These are phyloP conservation scores for Cryptops parisi DNA, from an alignment of 2,888 invertebrate species.

Conservation along the genomic window DNA sequence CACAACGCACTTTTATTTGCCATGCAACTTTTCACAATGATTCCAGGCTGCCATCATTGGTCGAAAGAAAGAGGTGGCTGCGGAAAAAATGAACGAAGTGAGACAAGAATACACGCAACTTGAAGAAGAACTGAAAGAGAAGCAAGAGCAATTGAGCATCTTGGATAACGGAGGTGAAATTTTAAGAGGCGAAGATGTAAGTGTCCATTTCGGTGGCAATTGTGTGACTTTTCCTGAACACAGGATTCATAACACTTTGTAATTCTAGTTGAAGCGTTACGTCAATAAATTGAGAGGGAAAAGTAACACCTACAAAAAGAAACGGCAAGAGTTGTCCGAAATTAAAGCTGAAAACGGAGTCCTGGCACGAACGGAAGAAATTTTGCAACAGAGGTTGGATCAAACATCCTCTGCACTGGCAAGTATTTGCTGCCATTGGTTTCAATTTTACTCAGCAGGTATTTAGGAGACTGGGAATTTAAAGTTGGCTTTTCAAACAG, in stretches of 20 bases:
- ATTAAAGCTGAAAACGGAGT: slow-evolving; percentile 62
- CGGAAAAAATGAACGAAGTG: slow-evolving; percentile 51
- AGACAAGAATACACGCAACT: slow-evolving; percentile 45
- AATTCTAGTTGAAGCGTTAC: slow-evolving; percentile 60
- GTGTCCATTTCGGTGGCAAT: neutral
- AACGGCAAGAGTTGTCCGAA: slow-evolving; percentile 56
- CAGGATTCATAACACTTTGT: no score
- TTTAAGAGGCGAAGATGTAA: slow-evolving; percentile 50
- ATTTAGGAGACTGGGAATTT: neutral
- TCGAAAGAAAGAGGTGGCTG: slow-evolving; percentile 60
- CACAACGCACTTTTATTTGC: no score
- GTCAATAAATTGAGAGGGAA: slow-evolving; percentile 64
- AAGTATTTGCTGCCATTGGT: slow-evolving; percentile 21
- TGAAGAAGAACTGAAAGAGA: slow-evolving; percentile 45
- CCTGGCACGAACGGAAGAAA: slow-evolving; percentile 56
- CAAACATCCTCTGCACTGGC: slow-evolving; percentile 42
- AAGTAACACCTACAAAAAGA: slow-evolving; percentile 65
- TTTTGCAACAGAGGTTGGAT: slow-evolving; percentile 42
- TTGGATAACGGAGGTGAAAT: slow-evolving; percentile 46
- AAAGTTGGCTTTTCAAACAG: neutral
- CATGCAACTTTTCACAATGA: no score
- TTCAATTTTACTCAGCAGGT: neutral
- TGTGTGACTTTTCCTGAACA: no score
- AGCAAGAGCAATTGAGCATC: slow-evolving; percentile 33
- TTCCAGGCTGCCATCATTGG: slow-evolving; percentile 51